Evolutionary conservation across 2,888 invertebrate species (phyloP), one percentile per base, ranked within the genome.

Genomic region (Aspidapion aeneum): DNA sequence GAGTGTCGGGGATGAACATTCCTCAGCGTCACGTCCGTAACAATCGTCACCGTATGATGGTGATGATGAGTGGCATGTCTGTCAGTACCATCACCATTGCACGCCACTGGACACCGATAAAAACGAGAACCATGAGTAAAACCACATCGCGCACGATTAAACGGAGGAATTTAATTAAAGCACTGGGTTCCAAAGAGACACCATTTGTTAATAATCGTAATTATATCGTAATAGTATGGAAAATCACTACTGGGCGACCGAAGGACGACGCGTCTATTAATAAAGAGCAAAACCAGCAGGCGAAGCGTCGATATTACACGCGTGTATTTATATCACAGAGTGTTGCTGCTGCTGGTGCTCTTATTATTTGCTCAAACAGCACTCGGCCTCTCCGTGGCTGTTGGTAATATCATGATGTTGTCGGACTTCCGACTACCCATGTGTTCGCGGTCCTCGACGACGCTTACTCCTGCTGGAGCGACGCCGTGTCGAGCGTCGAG

Each of bases 1-100:
- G 86, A 78, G 92, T 90, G 84, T 93, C 93, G 84, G 93, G 93
- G 87, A 93, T 93, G 86, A 93, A 93, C 93, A 93, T 93, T 83
- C 83, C 84, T 82, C 77, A 74, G 73, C 83, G 83, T 74, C 73
- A 72, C 72, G 70, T 80, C 68, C 64, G 62, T 68, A 70, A 65
- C 70, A 71, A 68, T 69, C 75, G 73, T 72, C 83, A 82, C 74
- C 73, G 73, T 71, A 70, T 80, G 52, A 5, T 17, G 52, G 52
- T 19, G 52, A n/a, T n/a, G 52, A 5, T 5, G 3, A 19, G 18
- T 12, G n/a, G n/a, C 49, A 19, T 52, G 18, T 52, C 52, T 52
- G 7, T 17, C 3, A n/a, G n/a, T n/a, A 17, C 52, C 52, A 52
- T 52, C 52, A 52, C 52, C 52, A 52, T 5, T 19, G 5, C 52